Evolutionary conservation across 1,140 invertebrate genomes (phyloP), one percentile per base, ranked within the genome.

Genomic region (Agrilus planipennis): DNA sequence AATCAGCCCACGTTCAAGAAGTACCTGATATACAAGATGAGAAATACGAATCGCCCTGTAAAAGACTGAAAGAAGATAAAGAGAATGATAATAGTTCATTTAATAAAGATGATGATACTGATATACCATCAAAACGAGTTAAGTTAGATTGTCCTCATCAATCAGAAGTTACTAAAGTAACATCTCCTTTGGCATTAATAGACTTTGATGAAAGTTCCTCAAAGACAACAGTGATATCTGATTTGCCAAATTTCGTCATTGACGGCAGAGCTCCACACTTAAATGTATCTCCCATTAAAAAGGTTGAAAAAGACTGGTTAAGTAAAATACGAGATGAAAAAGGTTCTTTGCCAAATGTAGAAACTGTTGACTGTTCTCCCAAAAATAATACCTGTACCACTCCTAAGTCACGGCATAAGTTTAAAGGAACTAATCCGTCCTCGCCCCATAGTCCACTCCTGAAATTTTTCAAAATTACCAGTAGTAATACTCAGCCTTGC

Each of bases 241-340:
- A 85, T 60, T 61, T 88, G 16, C 85, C 85, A 0, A 82, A 87
- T 61, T 86, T 71, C 46, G 80, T 82, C 0, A 45, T 80, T 3
- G 76, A 82, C 47, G 82, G 83, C 1, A 75, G 73, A 15, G 82
- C 82, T 0, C 83, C 83, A 0, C 82, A 84, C 54, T 61, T 82
- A 34, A 64, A 78, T 28, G 75, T 75, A 63, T 83, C 81, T 1
- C 79, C 81, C 0, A 70, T 70, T 25, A 79, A 78, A 34, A 72
- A 65, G n/a, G 70, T 73, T 44, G 70, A 76, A 42, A 65, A 79
- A 0, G 72, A 84, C 51, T 85, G 81, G 81, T 55, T 85, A 19
- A 81, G 79, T 0, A 75, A 71, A 44, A 71, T 84, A 35, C 64
- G 71, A 2, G 72, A 76, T 34, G 76, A 79, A 47, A 73, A 67